A percentile compares a stretch with the other conserved stretches of the same genome.
These are phyloP conservation scores for Lepas anatifera DNA, from an alignment of 2,888 invertebrate genomes.

Conservation along the genomic window DNA sequence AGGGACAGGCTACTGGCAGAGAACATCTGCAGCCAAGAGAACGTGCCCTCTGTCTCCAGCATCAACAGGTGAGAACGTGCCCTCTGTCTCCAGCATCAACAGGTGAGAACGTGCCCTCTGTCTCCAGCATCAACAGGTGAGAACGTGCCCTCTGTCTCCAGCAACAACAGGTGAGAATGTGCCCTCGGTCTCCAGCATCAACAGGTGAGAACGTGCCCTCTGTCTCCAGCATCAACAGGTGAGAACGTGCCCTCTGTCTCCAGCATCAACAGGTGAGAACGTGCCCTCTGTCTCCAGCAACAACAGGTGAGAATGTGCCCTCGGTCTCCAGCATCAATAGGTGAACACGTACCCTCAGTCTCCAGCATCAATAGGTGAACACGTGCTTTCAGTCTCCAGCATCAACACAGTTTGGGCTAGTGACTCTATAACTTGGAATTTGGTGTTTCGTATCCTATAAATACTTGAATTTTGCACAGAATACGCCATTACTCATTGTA, in stretches of 20 bases:
- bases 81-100: too few relatives aligned
- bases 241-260: background rate
- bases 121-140: background rate
- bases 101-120: too few relatives aligned
- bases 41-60: slow-evolving; percentile 95
- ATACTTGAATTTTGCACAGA: too few relatives aligned
- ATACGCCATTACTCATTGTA: too few relatives aligned
- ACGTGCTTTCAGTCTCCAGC: background rate
- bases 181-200: too few relatives aligned
- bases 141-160: background rate
- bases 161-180: background rate
- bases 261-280: slow-evolving; percentile 56
- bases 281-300: slow-evolving; percentile 97
- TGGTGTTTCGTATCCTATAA: too few relatives aligned
- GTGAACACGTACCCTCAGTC: background rate
- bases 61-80: slow-evolving; percentile 73
- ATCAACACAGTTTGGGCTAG: too few relatives aligned
- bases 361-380: background rate
- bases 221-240: background rate
- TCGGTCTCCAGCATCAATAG: background rate
- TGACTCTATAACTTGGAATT: too few relatives aligned
- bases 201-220: too few relatives aligned
- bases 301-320: slow-evolving; percentile 47
- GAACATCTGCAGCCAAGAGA: slow-evolving; percentile 95
- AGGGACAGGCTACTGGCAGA: slow-evolving; percentile 90